Base-by-base conservation (phyloP, 2,888 invertebrate species). In the Pollenia angustigena region DNA sequence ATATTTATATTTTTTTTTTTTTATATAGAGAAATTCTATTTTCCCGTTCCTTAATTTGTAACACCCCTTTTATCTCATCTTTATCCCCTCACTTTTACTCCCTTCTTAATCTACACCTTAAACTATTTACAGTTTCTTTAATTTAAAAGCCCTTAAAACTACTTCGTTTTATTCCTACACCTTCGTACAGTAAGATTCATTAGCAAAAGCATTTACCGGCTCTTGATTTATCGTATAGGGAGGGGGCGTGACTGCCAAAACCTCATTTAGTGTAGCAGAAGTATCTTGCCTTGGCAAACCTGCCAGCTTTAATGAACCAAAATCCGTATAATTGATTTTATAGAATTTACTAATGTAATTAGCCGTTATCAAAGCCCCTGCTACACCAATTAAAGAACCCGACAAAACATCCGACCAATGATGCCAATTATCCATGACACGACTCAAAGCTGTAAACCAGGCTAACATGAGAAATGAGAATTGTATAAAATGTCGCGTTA, bases 401-500 rank as follows among this genome's bases (percentile, higher is more conserved):
- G 76, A 69, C 40, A 92, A 69, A 44, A 92, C 92, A 86, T 92
- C 92, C 0, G 92, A 92, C 92, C 92, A 92, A 54, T 92, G 92
- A 89, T 92, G 92, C 92, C 92, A 92, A 81, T 88, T 88, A 81
- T 92, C 92, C 90, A 91, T 91, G 72, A 92, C 85, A 2, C 92
- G 91, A n/a, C 88, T 89, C 7, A 92, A 88, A 2, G 91, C 92
- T 0, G 91, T 92, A 66, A 90, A 92, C 92, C 92, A 92, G 62
- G 91, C 92, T 85, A 90, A 11, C 91, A 91, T 92, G 9, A 92
- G 14, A n/a, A 92, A 81, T 7, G 85, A 44, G 62, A 91, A 92
- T 80, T 99, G 99, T 46, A 98, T 93, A 4, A 96, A 95, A 92
- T 98, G 98, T 58, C 96, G 96, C 32, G 97, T 92, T 72, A 99